These are phyloP conservation scores for Ceratotherium simum DNA, from an alignment of 2,113 vertebrate genomes.

Conservation along the genomic window DNA sequence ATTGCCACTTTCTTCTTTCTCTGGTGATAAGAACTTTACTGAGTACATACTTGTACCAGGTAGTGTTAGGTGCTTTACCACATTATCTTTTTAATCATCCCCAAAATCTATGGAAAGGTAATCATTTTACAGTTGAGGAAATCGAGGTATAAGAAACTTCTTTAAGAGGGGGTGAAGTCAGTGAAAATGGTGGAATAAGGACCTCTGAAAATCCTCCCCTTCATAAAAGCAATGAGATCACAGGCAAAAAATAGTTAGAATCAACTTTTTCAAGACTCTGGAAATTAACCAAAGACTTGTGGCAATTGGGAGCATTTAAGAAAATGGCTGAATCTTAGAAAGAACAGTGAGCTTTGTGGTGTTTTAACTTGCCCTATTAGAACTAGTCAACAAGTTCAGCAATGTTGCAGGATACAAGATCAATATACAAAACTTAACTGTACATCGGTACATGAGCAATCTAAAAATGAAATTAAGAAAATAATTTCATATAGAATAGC, in stretches of 20 bases:
- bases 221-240: neutral
- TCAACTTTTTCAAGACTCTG: neutral
- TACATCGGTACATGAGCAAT: neutral
- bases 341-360: neutral
- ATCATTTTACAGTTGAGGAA: neutral
- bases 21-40: neutral
- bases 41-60: neutral
- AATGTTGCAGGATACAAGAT: neutral
- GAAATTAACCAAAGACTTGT: neutral
- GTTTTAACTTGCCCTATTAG: neutral
- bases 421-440: neutral
- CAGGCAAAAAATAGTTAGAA: neutral
- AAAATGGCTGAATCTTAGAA: neutral
- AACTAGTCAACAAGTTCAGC: neutral
- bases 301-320: neutral
- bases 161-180: neutral
- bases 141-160: neutral
- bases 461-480: conserved; percentile 35
- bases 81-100: neutral
- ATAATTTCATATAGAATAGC: neutral
- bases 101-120: neutral
- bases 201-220: neutral
- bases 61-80: neutral
- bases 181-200: neutral
- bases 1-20: neutral